Base-by-base conservation (phyloP, 2,888 invertebrate species). In the Thymelicus lineola region DNA sequence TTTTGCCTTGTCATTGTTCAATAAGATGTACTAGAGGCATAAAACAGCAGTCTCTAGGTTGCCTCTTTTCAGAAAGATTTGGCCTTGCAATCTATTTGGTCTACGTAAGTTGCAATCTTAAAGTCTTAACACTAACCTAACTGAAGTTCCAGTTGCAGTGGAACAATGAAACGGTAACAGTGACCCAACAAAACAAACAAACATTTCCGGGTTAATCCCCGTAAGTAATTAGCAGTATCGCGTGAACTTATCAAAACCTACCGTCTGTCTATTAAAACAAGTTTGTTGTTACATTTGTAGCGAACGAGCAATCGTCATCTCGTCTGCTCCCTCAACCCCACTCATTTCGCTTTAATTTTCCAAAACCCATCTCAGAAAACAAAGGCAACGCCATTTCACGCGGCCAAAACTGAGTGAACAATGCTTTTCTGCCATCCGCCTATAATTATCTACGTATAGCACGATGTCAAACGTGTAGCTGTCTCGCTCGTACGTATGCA, bases 381-480 rank as follows among this genome's bases (percentile, higher is more conserved):
- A 91, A 91, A 88, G 86, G 84, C 81, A 76, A 81, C 86, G 85
- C 88, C 89, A 89, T 90, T 92, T 91, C 91, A 90, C 91, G 89
- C 91, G 89, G 86, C 85, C 89, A 85, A 88, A 91, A 91, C 92
- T 92, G 86, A 90, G 83, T 86, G 88, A 87, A 91, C 91, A 92
- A 91, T 89, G 85, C 83, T 82, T 82, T 84, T 82, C 88, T 85
- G 79, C 85, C 85, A 85, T 86, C 84, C 81, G 77, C 80, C 81
- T 84, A 84, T 84, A 82, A 84, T 84, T 83, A 80, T 84, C 80
- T 80, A 81, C 81, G 73, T 85, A 85, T 87, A 86, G 83, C 84
- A 86, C 85, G 75, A 75, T 77, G 82, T 85, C 86, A 86, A 87
- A 88, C 80, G 73, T 85, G 75, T 75, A 73, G 62, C 82, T 65